A percentile compares a stretch with the other conserved stretches of the same genome.
Evolutionary conservation across 2,113 vertebrate genomes (phyloP).

Genomic region (Brachirus orientalis): DNA sequence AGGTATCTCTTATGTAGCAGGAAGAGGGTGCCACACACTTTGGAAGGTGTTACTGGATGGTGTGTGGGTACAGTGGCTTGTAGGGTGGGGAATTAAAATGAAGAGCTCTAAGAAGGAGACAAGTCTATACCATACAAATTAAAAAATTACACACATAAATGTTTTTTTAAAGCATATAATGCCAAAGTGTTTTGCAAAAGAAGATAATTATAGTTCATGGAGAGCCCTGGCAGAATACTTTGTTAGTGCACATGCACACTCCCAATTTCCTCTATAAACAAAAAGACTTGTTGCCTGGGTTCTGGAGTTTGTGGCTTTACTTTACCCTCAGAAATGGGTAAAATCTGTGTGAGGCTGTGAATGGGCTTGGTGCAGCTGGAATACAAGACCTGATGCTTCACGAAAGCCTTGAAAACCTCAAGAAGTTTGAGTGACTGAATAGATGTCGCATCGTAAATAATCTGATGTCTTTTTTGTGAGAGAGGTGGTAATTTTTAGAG

Average conservation of each 20-base stretch:
- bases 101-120: slow-evolving; percentile 12
- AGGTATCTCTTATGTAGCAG: slow-evolving; percentile 35
- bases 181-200: slow-evolving; percentile 56
- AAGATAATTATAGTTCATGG: slow-evolving; percentile 71
- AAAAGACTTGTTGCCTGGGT: slow-evolving; percentile 69
- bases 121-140: slow-evolving; percentile 22
- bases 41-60: slow-evolving; percentile 13
- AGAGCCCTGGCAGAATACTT: slow-evolving; percentile 66
- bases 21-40: slow-evolving; percentile 16
- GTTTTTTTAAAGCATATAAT: slow-evolving; percentile 64
- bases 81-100: background rate
- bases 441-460: too few relatives aligned
- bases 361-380: slow-evolving; percentile 28
- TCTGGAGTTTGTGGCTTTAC: slow-evolving; percentile 68
- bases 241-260: slow-evolving; percentile 64
- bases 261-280: slow-evolving; percentile 75
- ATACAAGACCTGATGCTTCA: slow-evolving; percentile 17
- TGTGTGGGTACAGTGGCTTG: too few relatives aligned
- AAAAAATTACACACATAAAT: slow-evolving; percentile 64
- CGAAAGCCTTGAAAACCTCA: background rate
- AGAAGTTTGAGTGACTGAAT: background rate
- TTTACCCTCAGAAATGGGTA: slow-evolving; percentile 63
- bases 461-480: too few relatives aligned
- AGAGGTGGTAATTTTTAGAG: too few relatives aligned
- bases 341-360: slow-evolving; percentile 63